These are phyloP conservation scores for Cherax destructor DNA, from an alignment of 1,140 invertebrate genomes.

Conservation along the genomic window DNA sequence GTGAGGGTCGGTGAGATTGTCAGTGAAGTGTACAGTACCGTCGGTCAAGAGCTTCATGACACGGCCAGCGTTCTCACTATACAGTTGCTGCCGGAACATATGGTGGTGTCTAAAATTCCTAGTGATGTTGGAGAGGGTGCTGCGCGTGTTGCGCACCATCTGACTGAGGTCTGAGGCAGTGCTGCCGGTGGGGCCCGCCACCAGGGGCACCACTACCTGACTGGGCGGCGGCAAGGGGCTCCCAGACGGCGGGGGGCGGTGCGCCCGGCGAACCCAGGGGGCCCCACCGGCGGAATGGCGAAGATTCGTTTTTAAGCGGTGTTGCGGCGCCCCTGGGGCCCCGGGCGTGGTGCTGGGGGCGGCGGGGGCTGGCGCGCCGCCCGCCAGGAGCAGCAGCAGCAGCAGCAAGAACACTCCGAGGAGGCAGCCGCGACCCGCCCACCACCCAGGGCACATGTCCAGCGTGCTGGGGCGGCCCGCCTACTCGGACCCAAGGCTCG, in stretches of 20 bases:
- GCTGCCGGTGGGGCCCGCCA: constrained; percentile 22
- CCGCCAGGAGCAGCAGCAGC: constrained; percentile 8
- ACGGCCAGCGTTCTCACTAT: constrained; percentile 51
- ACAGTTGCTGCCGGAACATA: constrained; percentile 48
- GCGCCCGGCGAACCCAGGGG: constrained; percentile 43
- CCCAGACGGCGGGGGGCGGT: constrained; percentile 26
- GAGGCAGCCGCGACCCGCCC: constrained; percentile 66
- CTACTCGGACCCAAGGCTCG: constrained; percentile 61
- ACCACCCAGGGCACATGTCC: constrained; percentile 69
- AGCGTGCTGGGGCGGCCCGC: constrained; percentile 52
- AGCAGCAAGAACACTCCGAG: constrained; percentile 54
- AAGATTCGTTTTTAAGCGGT: constrained; percentile 25
- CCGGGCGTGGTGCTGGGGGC: constrained; percentile 47
- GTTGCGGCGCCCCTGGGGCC: constrained; percentile 53
- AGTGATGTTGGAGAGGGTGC: constrained; percentile 52
- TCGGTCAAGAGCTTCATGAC: constrained; percentile 53
- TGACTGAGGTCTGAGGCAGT: constrained; percentile 28
- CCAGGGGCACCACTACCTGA: constrained; percentile 20
- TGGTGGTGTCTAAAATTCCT: constrained; percentile 59
- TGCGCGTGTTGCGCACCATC: constrained; percentile 42
- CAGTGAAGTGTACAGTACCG: constrained; percentile 49
- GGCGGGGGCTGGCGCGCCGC: constrained; percentile 10
- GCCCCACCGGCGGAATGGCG: constrained; percentile 46
- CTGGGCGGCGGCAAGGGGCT: not conserved
- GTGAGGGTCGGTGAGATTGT: constrained; percentile 51